phyloP scores from a whole-genome alignment of 2,113 vertebrate species.

The Oxyura jamaicensis region DNA sequence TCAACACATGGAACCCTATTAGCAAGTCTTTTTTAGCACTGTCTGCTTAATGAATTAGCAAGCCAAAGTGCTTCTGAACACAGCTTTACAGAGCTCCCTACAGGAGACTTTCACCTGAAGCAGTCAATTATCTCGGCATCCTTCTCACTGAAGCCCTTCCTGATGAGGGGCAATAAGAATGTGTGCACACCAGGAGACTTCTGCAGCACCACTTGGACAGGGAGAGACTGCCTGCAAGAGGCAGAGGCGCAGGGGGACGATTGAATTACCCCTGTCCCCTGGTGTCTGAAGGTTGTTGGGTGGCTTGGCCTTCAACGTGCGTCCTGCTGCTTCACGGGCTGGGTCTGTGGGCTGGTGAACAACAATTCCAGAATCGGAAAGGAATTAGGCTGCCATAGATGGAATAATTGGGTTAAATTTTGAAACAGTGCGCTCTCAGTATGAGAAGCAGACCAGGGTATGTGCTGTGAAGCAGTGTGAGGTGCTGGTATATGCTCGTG shows the following conservation, averaged over 20 bases:
- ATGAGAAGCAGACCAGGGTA: not conserved
- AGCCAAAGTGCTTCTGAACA: not conserved
- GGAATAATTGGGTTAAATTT: not conserved
- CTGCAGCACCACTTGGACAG: not conserved
- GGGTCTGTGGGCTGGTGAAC: not conserved
- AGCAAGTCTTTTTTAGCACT: not conserved
- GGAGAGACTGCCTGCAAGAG: not conserved
- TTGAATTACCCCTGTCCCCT: accelerated
- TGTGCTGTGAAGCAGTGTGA: accelerated
- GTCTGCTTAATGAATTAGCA: not conserved
- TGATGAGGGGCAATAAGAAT: not conserved
- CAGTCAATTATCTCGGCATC: not conserved
- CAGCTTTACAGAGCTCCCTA: not conserved
- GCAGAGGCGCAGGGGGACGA: not conserved
- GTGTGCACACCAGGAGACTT: too few relatives aligned
- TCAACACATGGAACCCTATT: not conserved
- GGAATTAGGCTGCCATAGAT: not conserved
- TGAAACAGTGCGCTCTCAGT: not conserved
- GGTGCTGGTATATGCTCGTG: not conserved
- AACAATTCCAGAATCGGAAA: not conserved
- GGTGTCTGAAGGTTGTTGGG: not conserved
- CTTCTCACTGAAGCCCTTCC: not conserved
- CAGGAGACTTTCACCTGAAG: not conserved
- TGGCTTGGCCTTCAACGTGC: too few relatives aligned
- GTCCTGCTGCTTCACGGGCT: not conserved